Conservation (phyloP, 64 coral and sea anemone species). For the Orbicella faveolata region DNA sequence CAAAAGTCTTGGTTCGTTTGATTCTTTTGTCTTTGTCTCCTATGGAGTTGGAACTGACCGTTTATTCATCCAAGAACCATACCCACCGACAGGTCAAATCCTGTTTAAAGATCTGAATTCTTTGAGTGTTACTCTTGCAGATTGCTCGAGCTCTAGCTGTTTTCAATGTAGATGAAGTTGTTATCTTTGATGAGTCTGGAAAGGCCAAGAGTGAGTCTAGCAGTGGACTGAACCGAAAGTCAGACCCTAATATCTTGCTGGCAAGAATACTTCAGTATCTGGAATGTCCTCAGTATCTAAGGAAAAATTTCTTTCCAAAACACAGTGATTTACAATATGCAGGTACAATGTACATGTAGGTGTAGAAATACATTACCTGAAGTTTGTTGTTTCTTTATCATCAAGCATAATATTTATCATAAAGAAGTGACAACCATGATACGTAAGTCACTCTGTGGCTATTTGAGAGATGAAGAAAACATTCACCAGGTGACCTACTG, state of each 20-base stretch:
- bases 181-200: slow-evolving; percentile 88
- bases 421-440: too few species aligned
- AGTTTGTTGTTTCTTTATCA: too few species aligned
- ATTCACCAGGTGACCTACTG: neutral
- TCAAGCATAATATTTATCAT: too few species aligned
- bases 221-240: slow-evolving; percentile 55
- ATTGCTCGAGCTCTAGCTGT: slow-evolving; percentile 92
- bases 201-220: slow-evolving; percentile 54
- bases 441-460: too few species aligned
- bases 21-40: too few species aligned
- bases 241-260: slow-evolving; percentile 83
- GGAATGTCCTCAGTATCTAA: slow-evolving; percentile 97
- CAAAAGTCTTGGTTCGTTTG: too few species aligned
- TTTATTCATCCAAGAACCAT: too few species aligned
- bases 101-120: too few species aligned
- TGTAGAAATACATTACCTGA: too few species aligned
- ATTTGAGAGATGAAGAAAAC: neutral
- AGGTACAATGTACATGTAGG: slow-evolving; percentile 34
- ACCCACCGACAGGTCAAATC: too few species aligned
- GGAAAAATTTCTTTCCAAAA: slow-evolving; percentile 90
- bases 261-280: slow-evolving; percentile 97
- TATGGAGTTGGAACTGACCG: too few species aligned
- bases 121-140: slow-evolving; percentile 29
- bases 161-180: slow-evolving; percentile 94
- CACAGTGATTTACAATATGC: slow-evolving; percentile 95